phyloP scores from a whole-genome alignment of 1,140 invertebrate species.

The Zaprionus camerounensis region DNA sequence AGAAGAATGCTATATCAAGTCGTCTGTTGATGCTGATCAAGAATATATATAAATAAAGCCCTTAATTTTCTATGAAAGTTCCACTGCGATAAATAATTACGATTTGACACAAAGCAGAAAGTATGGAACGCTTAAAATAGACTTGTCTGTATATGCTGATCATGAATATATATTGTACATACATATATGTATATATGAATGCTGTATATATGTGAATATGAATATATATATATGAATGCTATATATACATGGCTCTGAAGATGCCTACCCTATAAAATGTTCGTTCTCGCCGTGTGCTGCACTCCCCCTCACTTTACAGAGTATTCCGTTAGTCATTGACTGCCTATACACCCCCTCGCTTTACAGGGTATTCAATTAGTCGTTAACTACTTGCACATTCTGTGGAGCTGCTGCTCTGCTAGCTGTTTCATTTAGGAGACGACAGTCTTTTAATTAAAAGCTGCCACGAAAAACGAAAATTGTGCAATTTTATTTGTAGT shows the following conservation, averaged over 20 bases:
- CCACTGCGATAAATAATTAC: no score
- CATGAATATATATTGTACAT: no score
- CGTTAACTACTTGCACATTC: neutral
- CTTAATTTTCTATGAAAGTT: neutral
- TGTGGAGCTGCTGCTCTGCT: neutral
- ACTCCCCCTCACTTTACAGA: neutral
- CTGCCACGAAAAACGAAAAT: slow-evolving; percentile 18
- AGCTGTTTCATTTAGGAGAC: neutral
- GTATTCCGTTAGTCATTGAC: neutral
- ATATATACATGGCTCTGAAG: neutral
- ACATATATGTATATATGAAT: no score
- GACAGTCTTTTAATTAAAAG: slow-evolving; percentile 35
- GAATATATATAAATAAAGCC: neutral
- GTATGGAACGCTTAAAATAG: no score
- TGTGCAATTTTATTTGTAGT: slow-evolving; percentile 41
- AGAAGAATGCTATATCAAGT: neutral
- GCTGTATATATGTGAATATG: no score
- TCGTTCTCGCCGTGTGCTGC: neutral
- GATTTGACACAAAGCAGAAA: no score
- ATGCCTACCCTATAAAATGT: neutral
- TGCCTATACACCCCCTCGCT: no score
- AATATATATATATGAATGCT: neutral
- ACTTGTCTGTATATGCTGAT: no score
- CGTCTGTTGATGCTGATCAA: neutral
- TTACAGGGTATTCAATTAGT: slow-evolving; percentile 11